A percentile compares a stretch with the other conserved stretches of the same genome.
Evolutionary conservation across 2,888 invertebrate species (phyloP).

Genomic region (Parnassius apollo): DNA sequence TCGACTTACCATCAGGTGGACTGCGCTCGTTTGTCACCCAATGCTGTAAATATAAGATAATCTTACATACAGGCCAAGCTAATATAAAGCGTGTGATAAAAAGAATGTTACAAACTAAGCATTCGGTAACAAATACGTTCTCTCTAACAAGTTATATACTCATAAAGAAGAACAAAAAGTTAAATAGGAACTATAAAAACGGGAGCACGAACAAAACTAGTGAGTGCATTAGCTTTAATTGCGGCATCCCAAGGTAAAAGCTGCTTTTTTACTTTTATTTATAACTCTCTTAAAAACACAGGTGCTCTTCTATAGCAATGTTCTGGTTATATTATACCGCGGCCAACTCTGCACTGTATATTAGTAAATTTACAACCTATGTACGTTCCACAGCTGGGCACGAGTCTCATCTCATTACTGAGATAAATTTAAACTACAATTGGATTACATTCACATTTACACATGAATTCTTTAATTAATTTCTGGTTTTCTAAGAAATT

Average conservation of each 20-base stretch:
- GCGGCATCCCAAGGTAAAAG: constrained; percentile 7
- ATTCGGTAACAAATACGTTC: neutral
- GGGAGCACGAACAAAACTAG: constrained; percentile 11
- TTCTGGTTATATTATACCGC: no score
- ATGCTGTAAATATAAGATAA: no score
- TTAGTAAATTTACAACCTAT: no score
- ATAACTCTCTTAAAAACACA: constrained; percentile 7
- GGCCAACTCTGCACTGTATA: no score
- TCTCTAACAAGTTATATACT: neutral
- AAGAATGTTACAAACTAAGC: neutral
- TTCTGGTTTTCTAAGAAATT: no score
- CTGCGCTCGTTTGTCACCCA: no score
- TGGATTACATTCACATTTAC: no score
- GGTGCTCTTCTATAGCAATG: constrained; percentile 2
- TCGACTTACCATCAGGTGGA: no score
- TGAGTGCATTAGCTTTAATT: constrained; percentile 25
- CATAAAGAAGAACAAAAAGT: constrained; percentile 7
- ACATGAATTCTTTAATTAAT: no score
- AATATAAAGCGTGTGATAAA: neutral
- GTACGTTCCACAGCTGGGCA: no score
- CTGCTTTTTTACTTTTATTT: constrained; percentile 13
- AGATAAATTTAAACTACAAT: no score
- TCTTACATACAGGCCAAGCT: neutral
- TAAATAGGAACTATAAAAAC: constrained; percentile 17
- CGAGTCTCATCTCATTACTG: no score